Base-by-base conservation (phyloP, 2,113 vertebrate genomes). In the Semicossyphus pulcher region DNA sequence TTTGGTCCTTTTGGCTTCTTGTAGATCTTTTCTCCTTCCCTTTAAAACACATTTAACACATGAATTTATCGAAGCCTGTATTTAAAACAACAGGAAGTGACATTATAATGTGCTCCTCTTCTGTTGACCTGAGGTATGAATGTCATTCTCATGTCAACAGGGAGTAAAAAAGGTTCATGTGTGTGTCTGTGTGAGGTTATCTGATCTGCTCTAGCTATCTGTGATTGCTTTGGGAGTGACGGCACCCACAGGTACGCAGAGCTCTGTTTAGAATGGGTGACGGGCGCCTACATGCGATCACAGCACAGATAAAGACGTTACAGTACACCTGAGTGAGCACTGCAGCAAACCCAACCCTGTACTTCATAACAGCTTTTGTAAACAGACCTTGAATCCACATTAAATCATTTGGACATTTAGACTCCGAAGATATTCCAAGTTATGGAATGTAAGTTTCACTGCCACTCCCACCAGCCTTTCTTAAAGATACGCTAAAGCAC, bases 211-310 rank as follows among this genome's bases (percentile, higher is more conserved):
- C n/a, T n/a, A n/a, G n/a, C n/a, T 44, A 44, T 44, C 54, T 59
- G 47, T 61, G 74, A 84, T 84, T 81, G 59, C 67, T 77, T 36
- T 64, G 51, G 0, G 42, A 74, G 61, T 61, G 37, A 78, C 32
- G 0, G 10, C 63, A 10, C 20, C 28, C 20, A n/a, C 54, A 18
- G 65, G 25, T 53, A 32, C 45, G 28, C 58, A 4, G 15, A 14
- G 11, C 68, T 72, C 23, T 29, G 16, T 60, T 54, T 42, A 48
- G 18, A 57, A 59, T 16, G 6, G 18, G 8, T 42, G 9, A 26
- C 4, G 16, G 29, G 47, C 39, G 47, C 65, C 58, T 3, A 26
- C 28, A 25, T 63, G 31, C 0, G 29, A 78, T 63, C 2, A 23
- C 5, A 72, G 20, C n/a, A 18, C 41, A 65, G 56, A 70, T 76